Evolutionary conservation across 2,888 invertebrate genomes (phyloP), one percentile per base, ranked within the genome.

Genomic region (Spodoptera picta): DNA sequence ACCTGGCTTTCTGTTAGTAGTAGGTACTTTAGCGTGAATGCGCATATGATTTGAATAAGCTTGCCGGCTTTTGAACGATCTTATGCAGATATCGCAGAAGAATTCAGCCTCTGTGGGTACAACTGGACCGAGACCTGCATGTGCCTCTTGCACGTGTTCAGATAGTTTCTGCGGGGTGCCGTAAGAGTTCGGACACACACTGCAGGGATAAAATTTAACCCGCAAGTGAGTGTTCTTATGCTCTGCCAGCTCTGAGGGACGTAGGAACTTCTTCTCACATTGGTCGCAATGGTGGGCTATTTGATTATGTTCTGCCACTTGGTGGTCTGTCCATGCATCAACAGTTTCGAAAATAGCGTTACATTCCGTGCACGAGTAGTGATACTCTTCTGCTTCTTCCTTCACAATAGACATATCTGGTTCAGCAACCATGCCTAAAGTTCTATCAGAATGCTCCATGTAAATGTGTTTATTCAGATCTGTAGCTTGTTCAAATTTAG

Each of bases 221-320:
- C 96, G 95, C 69, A 96, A 90, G 83, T 97, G 96, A 5, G 95
- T 95, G 79, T 95, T 96, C 67, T 96, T 95, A 80, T 97, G 97
- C 79, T 96, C 96, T 0, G 95, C 95, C 2, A 96, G 89, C 72
- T 96, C 96, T 0, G 93, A 92, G 27, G 95, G 95, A 4, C 96
- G 94, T 53, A 95, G 85, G 85, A 96, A 96, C 56, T 95, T 94
- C 82, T 96, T 95, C 14, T 95, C 95, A 76, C 96, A 97, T 53
- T 96, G 95, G 12, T 95, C 95, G 65, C 96, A 96, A 58, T 95
- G 94, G 75, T 95, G 95, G 1, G 95, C 93, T 24, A 93, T 87
- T 83, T 95, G 93, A 65, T 95, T 92, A 73, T 96, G 96, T 70
- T 93, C 95, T 7, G 95, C 95, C 44, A 95, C 95, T 80, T 95